Percentiles rank a stretch among this genome's conserved stretches.
phyloP scores from a whole-genome alignment of 2,888 invertebrate genomes.

The Dicyrtoma fusca region DNA sequence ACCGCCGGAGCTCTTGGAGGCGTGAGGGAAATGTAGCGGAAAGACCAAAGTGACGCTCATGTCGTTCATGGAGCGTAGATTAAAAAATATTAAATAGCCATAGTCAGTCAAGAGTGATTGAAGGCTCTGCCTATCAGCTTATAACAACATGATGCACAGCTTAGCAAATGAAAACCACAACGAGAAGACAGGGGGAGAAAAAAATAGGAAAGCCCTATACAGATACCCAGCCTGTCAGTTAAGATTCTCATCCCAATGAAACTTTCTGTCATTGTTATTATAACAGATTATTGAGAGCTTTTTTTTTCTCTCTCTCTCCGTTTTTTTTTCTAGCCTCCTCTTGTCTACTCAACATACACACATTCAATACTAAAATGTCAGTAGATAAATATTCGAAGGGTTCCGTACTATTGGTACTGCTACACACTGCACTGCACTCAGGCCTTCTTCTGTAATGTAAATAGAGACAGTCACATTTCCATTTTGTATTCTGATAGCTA shows the following conservation, averaged over 20 bases:
- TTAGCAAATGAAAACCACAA: not conserved
- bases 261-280: constrained; percentile 32
- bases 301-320: constrained; percentile 19
- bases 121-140: constrained; percentile 32
- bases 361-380: too few relatives aligned
- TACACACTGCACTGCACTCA: too few relatives aligned
- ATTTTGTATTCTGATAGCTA: too few relatives aligned
- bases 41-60: constrained; percentile 35
- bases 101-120: constrained; percentile 37
- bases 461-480: too few relatives aligned
- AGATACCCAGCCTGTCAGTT: constrained; percentile 16
- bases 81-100: constrained; percentile 39
- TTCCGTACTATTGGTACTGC: too few relatives aligned
- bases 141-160: constrained; percentile 32
- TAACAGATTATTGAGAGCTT: constrained; percentile 33
- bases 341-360: not conserved
- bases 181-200: not conserved
- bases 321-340: too few relatives aligned
- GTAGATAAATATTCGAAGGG: not conserved
- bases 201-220: not conserved
- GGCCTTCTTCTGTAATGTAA: too few relatives aligned
- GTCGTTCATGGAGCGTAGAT: constrained; percentile 29
- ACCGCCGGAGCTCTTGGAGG: constrained; percentile 20
- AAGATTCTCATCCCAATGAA: constrained; percentile 19
- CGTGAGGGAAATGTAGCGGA: constrained; percentile 35